These are phyloP conservation scores for Perodicticus potto DNA, from an alignment of 2,797 vertebrate species.

Conservation along the genomic window DNA sequence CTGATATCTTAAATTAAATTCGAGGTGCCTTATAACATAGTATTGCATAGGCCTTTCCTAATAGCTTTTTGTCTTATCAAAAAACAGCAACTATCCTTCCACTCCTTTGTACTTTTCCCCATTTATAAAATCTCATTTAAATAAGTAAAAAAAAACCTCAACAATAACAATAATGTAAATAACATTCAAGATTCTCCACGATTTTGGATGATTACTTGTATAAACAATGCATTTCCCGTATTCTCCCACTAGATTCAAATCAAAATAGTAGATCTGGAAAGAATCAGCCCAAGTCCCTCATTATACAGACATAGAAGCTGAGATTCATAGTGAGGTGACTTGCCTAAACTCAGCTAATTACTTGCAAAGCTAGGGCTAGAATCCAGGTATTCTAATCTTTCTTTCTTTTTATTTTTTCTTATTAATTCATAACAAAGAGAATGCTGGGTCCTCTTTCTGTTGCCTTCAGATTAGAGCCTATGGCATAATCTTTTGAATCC, in stretches of 20 bases:
- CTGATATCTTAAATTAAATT: background rate
- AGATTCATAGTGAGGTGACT: background rate
- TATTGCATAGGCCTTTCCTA: background rate
- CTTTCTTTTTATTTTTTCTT: slow-evolving; percentile 44
- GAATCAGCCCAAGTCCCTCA: slow-evolving; percentile 11
- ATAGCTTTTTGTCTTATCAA: background rate
- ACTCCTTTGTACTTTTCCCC: background rate
- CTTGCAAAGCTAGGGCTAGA: slow-evolving; percentile 52
- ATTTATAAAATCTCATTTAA: slow-evolving; percentile 4
- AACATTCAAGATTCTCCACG: background rate
- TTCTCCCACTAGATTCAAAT: background rate
- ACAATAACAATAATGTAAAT: background rate
- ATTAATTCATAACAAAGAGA: slow-evolving; percentile 74
- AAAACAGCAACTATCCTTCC: background rate
- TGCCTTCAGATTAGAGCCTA: slow-evolving; percentile 68
- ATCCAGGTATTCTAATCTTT: slow-evolving; percentile 55
- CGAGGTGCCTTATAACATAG: background rate
- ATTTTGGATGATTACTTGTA: background rate
- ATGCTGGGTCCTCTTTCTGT: slow-evolving; percentile 16
- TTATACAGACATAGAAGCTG: background rate
- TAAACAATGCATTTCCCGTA: background rate
- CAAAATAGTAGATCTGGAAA: background rate
- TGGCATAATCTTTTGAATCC: slow-evolving; percentile 73
- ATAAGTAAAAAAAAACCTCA: background rate
- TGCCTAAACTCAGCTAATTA: slow-evolving; percentile 60